A percentile compares a stretch with the other conserved stretches of the same genome.
These are phyloP conservation scores for Stercorarius parasiticus DNA, from an alignment of 2,113 vertebrate genomes.

Conservation along the genomic window DNA sequence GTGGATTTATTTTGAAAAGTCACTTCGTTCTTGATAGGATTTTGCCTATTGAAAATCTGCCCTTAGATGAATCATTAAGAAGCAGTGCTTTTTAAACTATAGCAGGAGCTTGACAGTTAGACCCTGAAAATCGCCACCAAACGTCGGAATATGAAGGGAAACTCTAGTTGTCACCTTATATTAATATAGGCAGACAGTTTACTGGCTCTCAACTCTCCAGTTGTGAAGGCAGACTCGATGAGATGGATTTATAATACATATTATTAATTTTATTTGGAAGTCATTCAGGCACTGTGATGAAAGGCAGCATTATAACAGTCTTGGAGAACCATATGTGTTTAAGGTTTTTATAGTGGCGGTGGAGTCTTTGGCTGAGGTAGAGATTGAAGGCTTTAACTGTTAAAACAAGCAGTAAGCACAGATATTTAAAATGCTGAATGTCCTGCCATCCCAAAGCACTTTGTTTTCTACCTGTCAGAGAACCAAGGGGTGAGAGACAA, in stretches of 20 bases:
- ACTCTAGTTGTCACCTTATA: not conserved
- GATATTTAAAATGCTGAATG: not conserved
- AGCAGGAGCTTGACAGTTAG: not conserved
- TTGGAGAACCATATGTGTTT: not conserved
- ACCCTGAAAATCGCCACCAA: not conserved
- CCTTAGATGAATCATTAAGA: not conserved
- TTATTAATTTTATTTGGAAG: constrained; percentile 10
- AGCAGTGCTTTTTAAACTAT: not conserved
- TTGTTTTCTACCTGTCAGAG: not conserved
- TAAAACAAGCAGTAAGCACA: not conserved
- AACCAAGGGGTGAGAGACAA: not conserved
- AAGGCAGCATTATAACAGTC: not conserved
- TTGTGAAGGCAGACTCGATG: not conserved
- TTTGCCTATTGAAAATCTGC: not conserved
- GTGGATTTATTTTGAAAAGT: not conserved
- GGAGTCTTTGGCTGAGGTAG: not conserved
- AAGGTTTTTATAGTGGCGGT: not conserved
- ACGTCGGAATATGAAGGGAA: not conserved
- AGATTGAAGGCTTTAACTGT: not conserved
- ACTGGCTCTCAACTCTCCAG: not conserved
- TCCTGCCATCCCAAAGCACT: not conserved
- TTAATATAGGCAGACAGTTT: not conserved
- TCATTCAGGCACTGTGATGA: not conserved
- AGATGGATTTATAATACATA: not conserved
- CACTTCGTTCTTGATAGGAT: not conserved